Evolutionary conservation across 1,140 invertebrate genomes (phyloP).

Genomic region (Lamellibrachia luymesi): DNA sequence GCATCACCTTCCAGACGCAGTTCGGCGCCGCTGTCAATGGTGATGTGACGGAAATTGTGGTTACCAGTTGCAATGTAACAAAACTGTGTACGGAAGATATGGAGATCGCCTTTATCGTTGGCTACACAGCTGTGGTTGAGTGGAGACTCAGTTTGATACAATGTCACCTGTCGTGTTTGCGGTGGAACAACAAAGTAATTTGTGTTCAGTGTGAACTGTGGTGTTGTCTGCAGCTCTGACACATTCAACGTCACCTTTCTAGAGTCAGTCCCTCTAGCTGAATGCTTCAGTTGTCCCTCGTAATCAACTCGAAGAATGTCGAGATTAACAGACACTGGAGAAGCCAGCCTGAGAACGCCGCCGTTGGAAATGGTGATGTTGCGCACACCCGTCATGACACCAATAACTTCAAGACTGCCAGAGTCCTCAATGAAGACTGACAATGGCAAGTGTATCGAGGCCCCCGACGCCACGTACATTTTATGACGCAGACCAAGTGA

Average conservation of each 20-base stretch:
- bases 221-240: neutral
- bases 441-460: neutral
- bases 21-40: constrained; percentile 35
- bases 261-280: neutral
- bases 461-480: neutral
- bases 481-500: neutral
- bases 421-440: constrained; percentile 32
- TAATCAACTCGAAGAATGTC: neutral
- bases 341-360: neutral
- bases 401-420: constrained; percentile 36
- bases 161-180: neutral
- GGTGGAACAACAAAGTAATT: neutral
- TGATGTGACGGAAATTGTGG: constrained; percentile 34
- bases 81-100: constrained; percentile 20
- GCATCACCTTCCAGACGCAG: constrained; percentile 34
- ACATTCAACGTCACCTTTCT: neutral
- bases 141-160: neutral
- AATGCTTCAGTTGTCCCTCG: neutral
- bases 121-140: neutral
- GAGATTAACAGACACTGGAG: neutral
- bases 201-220: neutral
- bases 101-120: neutral
- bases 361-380: constrained; percentile 12
- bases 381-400: constrained; percentile 33
- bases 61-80: constrained; percentile 33